Evolutionary conservation across 2,797 vertebrate genomes (phyloP), one percentile per base, ranked within the genome.

Genomic region (Tiaroga cobitis): DNA sequence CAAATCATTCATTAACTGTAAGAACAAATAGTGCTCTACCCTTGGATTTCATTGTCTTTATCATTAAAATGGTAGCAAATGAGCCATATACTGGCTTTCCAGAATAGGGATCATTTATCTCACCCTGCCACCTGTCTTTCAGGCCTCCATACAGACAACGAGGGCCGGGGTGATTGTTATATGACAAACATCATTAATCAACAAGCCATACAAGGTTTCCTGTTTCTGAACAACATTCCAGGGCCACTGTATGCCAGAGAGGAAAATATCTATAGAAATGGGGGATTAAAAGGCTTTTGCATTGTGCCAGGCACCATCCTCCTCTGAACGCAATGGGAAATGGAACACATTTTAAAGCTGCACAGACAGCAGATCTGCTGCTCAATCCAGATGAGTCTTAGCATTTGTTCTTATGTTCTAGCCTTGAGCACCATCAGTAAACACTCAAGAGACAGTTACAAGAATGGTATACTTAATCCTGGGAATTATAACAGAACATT

Each of bases 161-260:
- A n/a, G 37, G 37, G 37, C 5, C 37, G 37, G 81, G 54, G 81
- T 59, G 79, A 79, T 81, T 74, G 61, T 59, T 56, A 67, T 80
- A 70, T 65, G 81, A 80, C 79, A 86, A 76, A 87, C 69, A 41
- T 76, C 84, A 89, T 91, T 85, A 85, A 88, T 82, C 87, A 82
- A 37, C 41, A 77, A 86, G 83, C 79, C 49, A 81, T 39, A 63
- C 80, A 61, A 87, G 74, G 32, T 83, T 85, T 81, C 49, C 80
- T 32, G 11, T 76, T 76, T 77, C 43, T 46, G 8, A 59, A 10
- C 77, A 49, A 18, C 75, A 67, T 46, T 39, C 46, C 56, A 72
- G 34, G 2, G 63, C 41, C 18, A 41, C 59, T 68, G 72, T 56
- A n/a, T 54, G 37, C 41, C 49, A 76, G n/a, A 29, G 9, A 73